A percentile compares a stretch with the other conserved stretches of the same genome.
phyloP scores from a whole-genome alignment of 1,140 invertebrate genomes.

The Mya arenaria region DNA sequence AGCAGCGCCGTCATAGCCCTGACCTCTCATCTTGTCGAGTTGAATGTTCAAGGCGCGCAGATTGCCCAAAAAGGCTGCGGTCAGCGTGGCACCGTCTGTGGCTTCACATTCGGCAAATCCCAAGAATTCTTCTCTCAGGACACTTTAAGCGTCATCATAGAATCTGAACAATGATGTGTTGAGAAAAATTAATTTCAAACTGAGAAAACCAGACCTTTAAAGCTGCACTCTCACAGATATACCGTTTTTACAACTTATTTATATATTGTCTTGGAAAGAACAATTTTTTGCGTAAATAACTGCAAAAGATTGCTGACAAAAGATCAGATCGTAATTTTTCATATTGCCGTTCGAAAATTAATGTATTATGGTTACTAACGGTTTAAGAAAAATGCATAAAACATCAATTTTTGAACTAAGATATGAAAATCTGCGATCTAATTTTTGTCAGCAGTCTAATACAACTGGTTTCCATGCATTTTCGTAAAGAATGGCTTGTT shows the following conservation, averaged over 20 bases:
- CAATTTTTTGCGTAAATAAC: neutral
- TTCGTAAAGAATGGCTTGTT: no score
- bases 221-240: neutral
- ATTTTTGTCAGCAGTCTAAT: no score
- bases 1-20: neutral
- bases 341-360: no score
- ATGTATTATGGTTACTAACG: no score
- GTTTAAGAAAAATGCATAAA: no score
- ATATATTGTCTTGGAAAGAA: neutral
- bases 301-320: neutral
- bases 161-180: neutral
- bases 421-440: no score
- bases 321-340: no score
- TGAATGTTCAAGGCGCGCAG: slow-evolving; percentile 2
- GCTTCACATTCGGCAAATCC: neutral
- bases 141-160: neutral
- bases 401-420: no score
- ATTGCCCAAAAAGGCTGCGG: neutral
- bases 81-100: neutral
- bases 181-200: neutral
- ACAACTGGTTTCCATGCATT: no score
- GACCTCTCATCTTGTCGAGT: neutral
- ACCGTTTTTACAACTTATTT: neutral
- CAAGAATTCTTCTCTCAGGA: neutral
- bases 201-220: neutral